phyloP scores from a whole-genome alignment of 1,140 invertebrate genomes.

The Neuroterus valhalla region DNA sequence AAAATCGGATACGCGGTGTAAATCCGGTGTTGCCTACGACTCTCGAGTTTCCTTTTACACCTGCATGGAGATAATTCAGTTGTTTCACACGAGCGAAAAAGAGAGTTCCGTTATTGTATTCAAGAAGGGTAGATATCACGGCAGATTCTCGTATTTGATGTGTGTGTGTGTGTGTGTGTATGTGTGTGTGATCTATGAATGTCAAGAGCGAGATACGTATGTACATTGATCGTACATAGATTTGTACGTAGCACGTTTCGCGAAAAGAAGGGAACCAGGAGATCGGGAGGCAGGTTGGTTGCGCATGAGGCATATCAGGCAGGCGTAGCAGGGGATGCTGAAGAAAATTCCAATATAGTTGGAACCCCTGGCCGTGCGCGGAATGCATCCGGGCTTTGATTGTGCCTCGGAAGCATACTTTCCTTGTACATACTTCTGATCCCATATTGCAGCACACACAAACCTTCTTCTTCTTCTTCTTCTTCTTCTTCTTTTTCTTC shows the following conservation, averaged over 20 bases:
- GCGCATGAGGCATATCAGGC: no score
- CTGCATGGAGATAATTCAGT: slow-evolving; percentile 25
- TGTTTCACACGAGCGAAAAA: slow-evolving; percentile 25
- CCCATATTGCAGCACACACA: slow-evolving; percentile 26
- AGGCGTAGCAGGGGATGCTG: slow-evolving; percentile 8
- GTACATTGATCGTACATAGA: slow-evolving; percentile 27
- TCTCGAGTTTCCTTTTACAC: slow-evolving; percentile 18
- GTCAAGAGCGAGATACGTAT: slow-evolving; percentile 27
- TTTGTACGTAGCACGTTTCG: slow-evolving; percentile 24
- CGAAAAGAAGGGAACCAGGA: slow-evolving; percentile 25
- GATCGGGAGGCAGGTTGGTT: neutral
- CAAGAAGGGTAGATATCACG: slow-evolving; percentile 24
- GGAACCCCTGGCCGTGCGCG: slow-evolving; percentile 18
- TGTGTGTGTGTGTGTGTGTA: no score
- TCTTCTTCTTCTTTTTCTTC: slow-evolving; percentile 22
- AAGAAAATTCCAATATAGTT: slow-evolving; percentile 31
- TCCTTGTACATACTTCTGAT: slow-evolving; percentile 9
- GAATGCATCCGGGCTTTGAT: slow-evolving; percentile 28
- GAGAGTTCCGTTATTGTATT: slow-evolving; percentile 7
- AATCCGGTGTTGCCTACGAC: slow-evolving; percentile 26
- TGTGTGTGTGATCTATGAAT: neutral
- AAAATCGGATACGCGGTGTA: slow-evolving; percentile 22
- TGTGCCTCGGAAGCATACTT: slow-evolving; percentile 25
- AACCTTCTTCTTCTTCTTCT: neutral
- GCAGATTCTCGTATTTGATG: neutral